Base-by-base conservation (phyloP, 2,797 vertebrate species). In the Siniperca obscura region DNA sequence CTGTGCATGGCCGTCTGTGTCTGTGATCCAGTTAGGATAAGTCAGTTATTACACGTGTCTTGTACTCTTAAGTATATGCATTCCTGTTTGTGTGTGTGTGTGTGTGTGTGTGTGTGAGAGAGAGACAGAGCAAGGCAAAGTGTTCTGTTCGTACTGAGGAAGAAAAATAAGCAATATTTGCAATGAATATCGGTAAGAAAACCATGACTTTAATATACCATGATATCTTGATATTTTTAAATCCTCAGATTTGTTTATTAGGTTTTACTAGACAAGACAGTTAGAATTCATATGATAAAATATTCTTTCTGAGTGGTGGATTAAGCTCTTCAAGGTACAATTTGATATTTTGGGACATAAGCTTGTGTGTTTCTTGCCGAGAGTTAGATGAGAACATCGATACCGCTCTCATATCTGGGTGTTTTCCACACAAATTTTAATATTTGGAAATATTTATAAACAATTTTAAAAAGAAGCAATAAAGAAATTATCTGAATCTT, bases 121-220 rank as follows among this genome's bases (percentile, higher is more conserved):
- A 7, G 36, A 27, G 36, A 42, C 0, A 16, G 11, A 30, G 48
- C 17, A n/a, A 27, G 60, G 44, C 22, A 65, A 30, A 48, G 25
- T 27, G 27, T 27, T 55, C 14, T 36, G 36, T 69, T 52, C 9
- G 13, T 5, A 25, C 11, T 14, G 40, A 67, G 40, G 13, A 48
- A 30, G 13, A 60, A 17, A 21, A 57, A 56, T 42, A 34, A 67
- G 66, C 27, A 16, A 5, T 62, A 19, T 70, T 66, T 68, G 8
- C 48, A 11, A 25, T 25, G 16, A 30, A 70, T 34, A 7, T 65
- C 4, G 3, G 17, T 67, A 48, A 50, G 19, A 78, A 84, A 89
- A 87, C 81, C 84, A 72, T 74, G 81, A 57, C 64, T 34, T 34
- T 21, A 56, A 61, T 38, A 46, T 11, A 36, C 57, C 9, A 17